These are phyloP conservation scores for Drosophila nebulosa DNA, from an alignment of 1,140 invertebrate genomes.

Conservation along the genomic window DNA sequence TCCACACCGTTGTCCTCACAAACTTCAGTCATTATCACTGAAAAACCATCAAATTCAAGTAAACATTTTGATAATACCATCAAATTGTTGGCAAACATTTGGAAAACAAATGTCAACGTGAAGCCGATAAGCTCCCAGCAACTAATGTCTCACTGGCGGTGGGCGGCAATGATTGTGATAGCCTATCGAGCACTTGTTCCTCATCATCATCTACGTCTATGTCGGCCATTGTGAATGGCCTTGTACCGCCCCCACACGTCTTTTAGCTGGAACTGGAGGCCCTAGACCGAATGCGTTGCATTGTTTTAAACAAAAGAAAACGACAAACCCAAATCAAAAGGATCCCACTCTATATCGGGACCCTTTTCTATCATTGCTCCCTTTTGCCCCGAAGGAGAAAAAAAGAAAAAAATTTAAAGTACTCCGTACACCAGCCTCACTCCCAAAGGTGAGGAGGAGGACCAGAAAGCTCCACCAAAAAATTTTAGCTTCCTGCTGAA, in stretches of 20 bases:
- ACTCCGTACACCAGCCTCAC: conserved; percentile 50
- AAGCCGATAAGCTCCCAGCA: conserved; percentile 41
- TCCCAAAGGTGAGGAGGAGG: conserved; percentile 22
- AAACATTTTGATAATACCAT: conserved; percentile 65
- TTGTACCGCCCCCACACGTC: conserved; percentile 57
- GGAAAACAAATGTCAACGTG: conserved; percentile 48
- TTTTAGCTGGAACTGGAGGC: conserved; percentile 77
- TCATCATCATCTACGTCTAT: conserved; percentile 45
- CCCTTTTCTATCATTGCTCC: conserved; percentile 52
- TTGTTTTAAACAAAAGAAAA: conserved; percentile 59
- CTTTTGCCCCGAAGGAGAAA: conserved; percentile 61
- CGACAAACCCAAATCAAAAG: conserved; percentile 15
- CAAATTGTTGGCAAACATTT: conserved; percentile 60
- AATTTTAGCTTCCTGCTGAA: conserved; percentile 59
- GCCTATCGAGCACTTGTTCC: conserved; percentile 37
- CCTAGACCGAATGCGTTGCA: conserved; percentile 58
- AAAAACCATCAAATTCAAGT: conserved; percentile 58
- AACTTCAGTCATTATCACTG: conserved; percentile 33
- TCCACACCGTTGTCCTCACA: conserved; percentile 16
- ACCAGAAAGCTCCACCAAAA: conserved; percentile 32
- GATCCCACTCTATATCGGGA: conserved; percentile 33
- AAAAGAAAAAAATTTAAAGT: not conserved
- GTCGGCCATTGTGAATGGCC: conserved; percentile 63
- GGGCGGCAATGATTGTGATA: conserved; percentile 42
- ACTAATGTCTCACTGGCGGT: conserved; percentile 4